Evolutionary conservation across 2,888 invertebrate genomes (phyloP), one percentile per base, ranked within the genome.

Genomic region (Neoscelio sp.): DNA sequence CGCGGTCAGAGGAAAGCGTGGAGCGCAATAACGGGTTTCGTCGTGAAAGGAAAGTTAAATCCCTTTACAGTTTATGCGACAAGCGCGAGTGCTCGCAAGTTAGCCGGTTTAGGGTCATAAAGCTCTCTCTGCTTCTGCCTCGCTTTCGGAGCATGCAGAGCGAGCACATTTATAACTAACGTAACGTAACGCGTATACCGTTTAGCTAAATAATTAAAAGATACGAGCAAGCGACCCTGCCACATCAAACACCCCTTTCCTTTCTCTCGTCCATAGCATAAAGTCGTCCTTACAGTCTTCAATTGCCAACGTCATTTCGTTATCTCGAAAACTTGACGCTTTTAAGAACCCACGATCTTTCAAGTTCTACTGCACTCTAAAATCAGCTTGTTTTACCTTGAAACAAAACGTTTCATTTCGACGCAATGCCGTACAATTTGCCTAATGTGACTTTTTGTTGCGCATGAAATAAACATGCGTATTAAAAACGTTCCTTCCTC

Each of bases 201-300:
- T 87, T 87, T 86, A 87, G 84, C 85, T 85, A 85, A 87, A 88
- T 88, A 89, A 88, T 88, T 88, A 88, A 89, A 89, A 88, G 87
- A 89, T 87, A 88, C 87, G 87, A 84, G 83, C 83, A 80, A 74
- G 79, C 81, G 40, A 73, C 76, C 71, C 82, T 65, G 64, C 80
- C 44, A 75, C 81, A 74, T 78, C 79, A 80, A 73, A 81, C 67
- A 75, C 76, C 78, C 74, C 62, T 58, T 28, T 64, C 48, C 68
- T 62, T 75, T 60, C 75, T 26, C 73, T 33, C 26, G 20, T 52
- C 50, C 54, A 40, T 40, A 40, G 33, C 68, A 68, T 74, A 77
- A 64, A 70, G 60, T 54, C 38, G 68, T 46, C 64, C 52, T 65
- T 28, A 46, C 62, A 52, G 44, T 75, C 75, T 56, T 75, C 79